A percentile compares a stretch with the other conserved stretches of the same genome.
Evolutionary conservation across 2,888 invertebrate species (phyloP).

Genomic region (Pilophorus perplexus): DNA sequence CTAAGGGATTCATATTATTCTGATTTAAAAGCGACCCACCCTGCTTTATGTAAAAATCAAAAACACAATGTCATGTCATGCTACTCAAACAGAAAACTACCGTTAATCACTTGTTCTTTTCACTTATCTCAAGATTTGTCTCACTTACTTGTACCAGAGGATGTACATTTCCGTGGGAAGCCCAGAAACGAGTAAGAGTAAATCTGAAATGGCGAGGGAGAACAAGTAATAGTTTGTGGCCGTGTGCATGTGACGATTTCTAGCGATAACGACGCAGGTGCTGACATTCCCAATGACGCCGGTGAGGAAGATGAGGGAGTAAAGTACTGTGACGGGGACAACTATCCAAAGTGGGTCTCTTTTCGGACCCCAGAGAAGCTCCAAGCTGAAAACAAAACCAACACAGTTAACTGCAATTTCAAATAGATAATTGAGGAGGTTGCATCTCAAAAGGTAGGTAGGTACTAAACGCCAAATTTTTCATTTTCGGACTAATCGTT

Average conservation of each 20-base stretch:
- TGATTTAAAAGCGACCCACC: no score
- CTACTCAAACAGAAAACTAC: no score
- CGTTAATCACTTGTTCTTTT: no score
- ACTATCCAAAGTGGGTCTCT: conserved; percentile 61
- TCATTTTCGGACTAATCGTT: no score
- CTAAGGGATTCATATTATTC: no score
- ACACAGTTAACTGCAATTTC: no score
- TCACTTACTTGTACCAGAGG: conserved; percentile 63
- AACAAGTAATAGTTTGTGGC: conserved; percentile 81
- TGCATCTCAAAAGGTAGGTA: no score
- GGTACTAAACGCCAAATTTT: no score
- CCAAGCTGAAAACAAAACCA: conserved; percentile 29
- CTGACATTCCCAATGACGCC: conserved; percentile 76
- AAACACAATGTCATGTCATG: no score
- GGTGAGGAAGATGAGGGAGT: conserved; percentile 66
- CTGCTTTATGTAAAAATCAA: no score
- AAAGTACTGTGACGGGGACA: conserved; percentile 66
- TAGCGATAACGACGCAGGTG: conserved; percentile 74
- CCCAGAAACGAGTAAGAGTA: conserved; percentile 70
- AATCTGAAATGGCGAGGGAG: conserved; percentile 74
- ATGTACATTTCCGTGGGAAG: conserved; percentile 75
- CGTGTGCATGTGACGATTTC: conserved; percentile 77
- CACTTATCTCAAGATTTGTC: no score
- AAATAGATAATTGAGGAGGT: no score
- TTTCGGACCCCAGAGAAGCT: conserved; percentile 39